Percentiles rank a stretch among this genome's conserved stretches.
Evolutionary conservation across 2,888 invertebrate species (phyloP).

Genomic region (Fissipunctia ypsillon): DNA sequence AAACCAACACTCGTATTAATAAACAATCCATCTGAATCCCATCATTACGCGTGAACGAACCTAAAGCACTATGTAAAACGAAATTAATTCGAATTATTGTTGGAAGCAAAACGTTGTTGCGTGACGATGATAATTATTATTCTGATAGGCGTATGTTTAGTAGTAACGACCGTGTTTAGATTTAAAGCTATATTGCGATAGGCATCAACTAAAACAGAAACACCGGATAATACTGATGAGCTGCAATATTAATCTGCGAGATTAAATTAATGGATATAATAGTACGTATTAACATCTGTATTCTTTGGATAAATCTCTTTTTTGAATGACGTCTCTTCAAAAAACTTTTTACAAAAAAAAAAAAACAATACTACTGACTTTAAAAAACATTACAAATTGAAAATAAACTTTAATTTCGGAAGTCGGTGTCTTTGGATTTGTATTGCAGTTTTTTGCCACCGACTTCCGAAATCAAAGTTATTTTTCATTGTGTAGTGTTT

Average conservation of each 20-base stretch:
- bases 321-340: not conserved
- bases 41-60: constrained; percentile 5
- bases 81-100: constrained; percentile 17
- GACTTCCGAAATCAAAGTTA: too few relatives aligned
- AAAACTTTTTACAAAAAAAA: too few relatives aligned
- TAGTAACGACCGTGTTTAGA: constrained; percentile 8
- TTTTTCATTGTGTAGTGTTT: too few relatives aligned
- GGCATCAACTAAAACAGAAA: not conserved
- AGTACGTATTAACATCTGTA: too few relatives aligned
- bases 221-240: not conserved
- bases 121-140: constrained; percentile 18
- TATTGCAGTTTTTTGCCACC: too few relatives aligned
- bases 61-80: constrained; percentile 20
- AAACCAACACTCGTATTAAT: not conserved
- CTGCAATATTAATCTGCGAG: not conserved
- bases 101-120: constrained; percentile 18
- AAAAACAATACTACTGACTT: too few relatives aligned
- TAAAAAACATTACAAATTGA: too few relatives aligned
- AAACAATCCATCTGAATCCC: too few relatives aligned
- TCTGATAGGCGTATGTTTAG: not conserved
- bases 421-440: too few relatives aligned
- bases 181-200: not conserved
- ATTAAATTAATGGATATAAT: not conserved
- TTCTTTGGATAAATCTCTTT: not conserved
- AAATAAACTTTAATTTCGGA: too few relatives aligned